Base-by-base conservation (phyloP, 1,140 invertebrate genomes). In the Metaphire vulgaris region DNA sequence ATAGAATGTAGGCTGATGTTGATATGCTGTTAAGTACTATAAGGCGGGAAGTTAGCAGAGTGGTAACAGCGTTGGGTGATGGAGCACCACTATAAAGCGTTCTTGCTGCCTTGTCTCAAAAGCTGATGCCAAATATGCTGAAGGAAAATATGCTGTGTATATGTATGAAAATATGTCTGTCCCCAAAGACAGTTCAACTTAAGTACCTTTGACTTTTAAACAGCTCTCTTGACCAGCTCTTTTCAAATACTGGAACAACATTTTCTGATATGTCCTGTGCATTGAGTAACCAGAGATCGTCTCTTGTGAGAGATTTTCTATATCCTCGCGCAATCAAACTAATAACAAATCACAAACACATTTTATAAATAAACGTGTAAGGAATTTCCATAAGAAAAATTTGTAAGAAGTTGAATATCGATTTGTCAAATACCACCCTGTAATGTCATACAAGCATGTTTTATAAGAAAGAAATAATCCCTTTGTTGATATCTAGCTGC, bases 271-370 rank as follows among this genome's bases (percentile, higher is more conserved):
- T 90, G 83, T 97, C 93, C 80, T 91, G 90, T 1, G 91, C 90
- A 81, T 95, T 94, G 83, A 99, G 89, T 56, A 92, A 90, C 95
- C 96, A 99, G 0, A 98, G 85, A 86, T 98, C 93, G 41, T 89
- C 87, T 68, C 89, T 89, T 79, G 92, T 92, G 33, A 99, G 86
- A 16, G 93, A 92, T 77, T 91, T 90, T 79, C 90, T 90, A 85
- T 92, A 97, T 0, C 95, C 95, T 77, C 89, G 90, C 86, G 92
- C 90, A 0, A 93, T 91, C 79, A 97, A 75, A 31, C 84, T 86
- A 79, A 72, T 78, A 77, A 29, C 76, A 31, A 76, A 76, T 68
- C 28, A 33, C 31, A 33, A 34, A 28, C 30, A 2, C 26, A 71
- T 69, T 29, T n/a, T 69, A 14, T n/a, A 14, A 14, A 69, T 12